Conservation (phyloP, 2,113 vertebrate species). For the Pachycephala philippinensis region DNA sequence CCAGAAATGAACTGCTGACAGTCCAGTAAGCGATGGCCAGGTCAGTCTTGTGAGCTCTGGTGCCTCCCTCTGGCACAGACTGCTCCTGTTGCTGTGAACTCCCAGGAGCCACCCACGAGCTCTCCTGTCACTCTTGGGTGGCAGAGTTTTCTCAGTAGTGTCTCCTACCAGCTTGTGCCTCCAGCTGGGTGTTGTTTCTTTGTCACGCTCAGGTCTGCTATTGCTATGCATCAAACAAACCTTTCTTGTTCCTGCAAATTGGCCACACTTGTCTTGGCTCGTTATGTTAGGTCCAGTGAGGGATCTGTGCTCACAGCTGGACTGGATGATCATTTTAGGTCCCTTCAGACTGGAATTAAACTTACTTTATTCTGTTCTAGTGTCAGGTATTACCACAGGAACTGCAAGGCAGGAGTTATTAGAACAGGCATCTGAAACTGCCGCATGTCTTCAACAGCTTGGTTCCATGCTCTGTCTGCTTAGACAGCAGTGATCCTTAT, state of each 20-base stretch:
- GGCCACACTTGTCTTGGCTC: background rate
- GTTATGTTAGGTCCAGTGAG: background rate
- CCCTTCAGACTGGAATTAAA: background rate
- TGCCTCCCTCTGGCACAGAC: background rate
- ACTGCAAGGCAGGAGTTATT: background rate
- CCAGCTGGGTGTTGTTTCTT: background rate
- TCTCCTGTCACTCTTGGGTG: background rate
- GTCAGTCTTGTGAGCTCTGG: background rate
- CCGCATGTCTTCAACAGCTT: background rate
- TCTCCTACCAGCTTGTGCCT: background rate
- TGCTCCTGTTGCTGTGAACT: background rate
- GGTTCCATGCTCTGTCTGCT: background rate
- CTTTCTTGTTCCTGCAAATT: background rate
- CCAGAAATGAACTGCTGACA: background rate
- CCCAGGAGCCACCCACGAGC: background rate
- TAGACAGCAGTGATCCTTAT: background rate
- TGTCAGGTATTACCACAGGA: background rate
- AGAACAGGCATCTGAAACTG: background rate
- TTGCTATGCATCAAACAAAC: background rate
- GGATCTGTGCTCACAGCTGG: background rate
- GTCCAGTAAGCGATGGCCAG: accelerated
- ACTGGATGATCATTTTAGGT: background rate
- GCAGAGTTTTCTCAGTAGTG: background rate
- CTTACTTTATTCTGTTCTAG: background rate
- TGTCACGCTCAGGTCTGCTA: background rate